Conservation (phyloP, 2,797 vertebrate species). For the Enteromius fasciolatus region DNA sequence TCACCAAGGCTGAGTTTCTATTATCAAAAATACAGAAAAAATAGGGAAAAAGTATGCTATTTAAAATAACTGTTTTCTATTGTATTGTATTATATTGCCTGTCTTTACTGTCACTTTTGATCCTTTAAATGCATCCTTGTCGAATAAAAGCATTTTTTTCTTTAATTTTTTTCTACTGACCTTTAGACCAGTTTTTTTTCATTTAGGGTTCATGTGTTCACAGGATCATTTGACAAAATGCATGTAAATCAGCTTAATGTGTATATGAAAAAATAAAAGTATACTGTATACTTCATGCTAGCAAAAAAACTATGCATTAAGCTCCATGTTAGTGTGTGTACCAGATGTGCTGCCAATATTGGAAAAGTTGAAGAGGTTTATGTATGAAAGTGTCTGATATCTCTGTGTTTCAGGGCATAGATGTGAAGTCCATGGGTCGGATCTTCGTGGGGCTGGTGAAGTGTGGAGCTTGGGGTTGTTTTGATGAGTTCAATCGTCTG, state of each 20-base stretch:
- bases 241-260: background rate
- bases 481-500: slow-evolving; percentile 97
- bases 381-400: background rate
- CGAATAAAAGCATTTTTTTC: background rate
- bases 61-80: background rate
- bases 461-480: slow-evolving; percentile 98
- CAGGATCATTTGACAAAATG: background rate
- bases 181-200: background rate
- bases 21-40: background rate
- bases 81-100: background rate
- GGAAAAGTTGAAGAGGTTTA: background rate
- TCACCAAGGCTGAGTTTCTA: background rate
- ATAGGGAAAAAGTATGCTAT: background rate
- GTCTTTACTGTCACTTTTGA: background rate
- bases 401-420: slow-evolving; percentile 85
- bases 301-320: background rate
- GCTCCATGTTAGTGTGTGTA: background rate
- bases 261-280: background rate
- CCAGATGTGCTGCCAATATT: background rate
- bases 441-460: slow-evolving; percentile 98
- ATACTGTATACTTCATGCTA: background rate
- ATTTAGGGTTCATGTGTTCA: background rate
- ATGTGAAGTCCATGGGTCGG: slow-evolving; percentile 97
- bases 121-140: background rate
- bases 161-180: background rate